These are phyloP conservation scores for Ochlodes sylvanus DNA, from an alignment of 2,888 invertebrate species.

Conservation along the genomic window DNA sequence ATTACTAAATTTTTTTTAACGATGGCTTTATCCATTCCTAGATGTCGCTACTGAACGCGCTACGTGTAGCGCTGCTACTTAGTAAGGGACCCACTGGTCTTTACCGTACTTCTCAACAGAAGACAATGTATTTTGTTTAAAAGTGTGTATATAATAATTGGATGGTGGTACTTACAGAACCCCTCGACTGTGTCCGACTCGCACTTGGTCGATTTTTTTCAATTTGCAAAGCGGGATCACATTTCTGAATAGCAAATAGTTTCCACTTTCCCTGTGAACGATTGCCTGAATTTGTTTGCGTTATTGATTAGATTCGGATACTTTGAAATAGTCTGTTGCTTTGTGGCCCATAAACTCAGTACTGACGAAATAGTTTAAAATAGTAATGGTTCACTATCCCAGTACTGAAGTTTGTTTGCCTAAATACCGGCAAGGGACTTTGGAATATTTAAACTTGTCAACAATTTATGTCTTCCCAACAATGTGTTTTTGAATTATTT, in stretches of 20 bases:
- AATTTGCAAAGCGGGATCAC: neutral
- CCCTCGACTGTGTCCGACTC: too few species aligned
- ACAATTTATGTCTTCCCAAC: slow-evolving; percentile 2
- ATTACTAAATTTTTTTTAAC: too few species aligned
- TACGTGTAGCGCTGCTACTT: too few species aligned
- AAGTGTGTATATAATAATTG: too few species aligned
- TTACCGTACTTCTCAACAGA: too few species aligned
- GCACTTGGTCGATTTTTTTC: neutral
- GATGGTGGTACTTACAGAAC: too few species aligned
- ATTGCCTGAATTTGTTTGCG: slow-evolving; percentile 7
- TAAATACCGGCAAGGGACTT: neutral
- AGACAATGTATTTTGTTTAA: too few species aligned
- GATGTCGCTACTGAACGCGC: too few species aligned
- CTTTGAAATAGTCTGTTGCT: neutral
- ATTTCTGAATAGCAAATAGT: slow-evolving; percentile 4
- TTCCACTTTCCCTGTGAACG: neutral
- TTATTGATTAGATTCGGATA: slow-evolving; percentile 11
- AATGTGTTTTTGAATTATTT: slow-evolving; percentile 11
- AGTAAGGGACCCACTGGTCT: too few species aligned
- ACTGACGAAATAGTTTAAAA: neutral
- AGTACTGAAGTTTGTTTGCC: neutral
- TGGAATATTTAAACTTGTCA: neutral
- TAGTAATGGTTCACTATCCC: neutral
- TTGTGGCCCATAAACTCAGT: neutral
- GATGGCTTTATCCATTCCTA: too few species aligned